phyloP scores from a whole-genome alignment of 2,888 invertebrate genomes.

The Ennomos fuscantarius region DNA sequence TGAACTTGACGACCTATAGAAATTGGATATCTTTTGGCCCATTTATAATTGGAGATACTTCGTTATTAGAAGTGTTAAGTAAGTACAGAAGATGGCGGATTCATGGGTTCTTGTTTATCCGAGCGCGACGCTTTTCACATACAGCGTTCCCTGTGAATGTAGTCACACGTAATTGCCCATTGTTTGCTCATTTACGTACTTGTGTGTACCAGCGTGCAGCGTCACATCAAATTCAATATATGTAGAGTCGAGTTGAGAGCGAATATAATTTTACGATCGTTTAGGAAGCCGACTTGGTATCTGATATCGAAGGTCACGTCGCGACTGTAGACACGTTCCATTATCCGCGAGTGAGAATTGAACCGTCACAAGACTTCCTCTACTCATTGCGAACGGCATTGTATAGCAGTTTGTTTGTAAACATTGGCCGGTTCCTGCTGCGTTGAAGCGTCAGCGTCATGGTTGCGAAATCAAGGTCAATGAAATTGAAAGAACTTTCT shows the following conservation, averaged over 20 bases:
- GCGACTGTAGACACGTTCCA: constrained; percentile 29
- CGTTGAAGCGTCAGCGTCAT: constrained; percentile 58
- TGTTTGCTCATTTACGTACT: constrained; percentile 37
- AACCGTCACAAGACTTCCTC: constrained; percentile 28
- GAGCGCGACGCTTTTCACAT: constrained; percentile 43
- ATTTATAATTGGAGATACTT: too few relatives aligned
- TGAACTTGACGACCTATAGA: constrained; percentile 7
- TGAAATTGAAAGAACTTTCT: constrained; percentile 74
- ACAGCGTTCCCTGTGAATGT: constrained; percentile 42
- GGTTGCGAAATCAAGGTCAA: constrained; percentile 68
- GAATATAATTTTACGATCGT: constrained; percentile 23
- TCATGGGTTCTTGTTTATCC: constrained; percentile 37
- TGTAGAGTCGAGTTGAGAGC: constrained; percentile 10
- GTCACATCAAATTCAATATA: constrained; percentile 13
- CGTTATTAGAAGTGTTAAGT: too few relatives aligned
- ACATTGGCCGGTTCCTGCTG: constrained; percentile 51
- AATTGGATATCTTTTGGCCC: too few relatives aligned
- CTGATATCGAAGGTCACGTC: constrained; percentile 33
- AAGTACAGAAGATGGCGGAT: constrained; percentile 25
- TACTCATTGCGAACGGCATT: constrained; percentile 32
- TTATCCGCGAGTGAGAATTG: constrained; percentile 22
- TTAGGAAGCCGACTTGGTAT: constrained; percentile 29
- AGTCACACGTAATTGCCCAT: constrained; percentile 36
- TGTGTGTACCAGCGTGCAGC: constrained; percentile 14
- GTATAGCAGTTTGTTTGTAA: constrained; percentile 59